A percentile compares a stretch with the other conserved stretches of the same genome.
Conservation (phyloP, 1,140 invertebrate species). For the Andricus grossulariae region DNA sequence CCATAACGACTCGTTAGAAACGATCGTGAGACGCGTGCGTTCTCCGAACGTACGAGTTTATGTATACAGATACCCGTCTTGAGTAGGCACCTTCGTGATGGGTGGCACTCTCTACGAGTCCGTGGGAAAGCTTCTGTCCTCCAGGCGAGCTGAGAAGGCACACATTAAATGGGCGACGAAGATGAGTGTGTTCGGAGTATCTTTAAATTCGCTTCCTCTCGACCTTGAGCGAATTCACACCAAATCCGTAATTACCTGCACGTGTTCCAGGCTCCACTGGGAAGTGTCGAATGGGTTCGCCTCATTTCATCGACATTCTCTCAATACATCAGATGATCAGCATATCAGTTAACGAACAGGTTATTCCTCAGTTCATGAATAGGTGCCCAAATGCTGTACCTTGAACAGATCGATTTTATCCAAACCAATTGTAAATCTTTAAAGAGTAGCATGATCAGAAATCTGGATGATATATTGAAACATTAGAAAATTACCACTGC, state of each 20-base stretch:
- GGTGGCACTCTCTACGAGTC: constrained; percentile 52
- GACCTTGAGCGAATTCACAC: constrained; percentile 28
- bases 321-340: background rate
- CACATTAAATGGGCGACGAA: constrained; percentile 10
- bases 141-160: background rate
- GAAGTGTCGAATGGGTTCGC: background rate
- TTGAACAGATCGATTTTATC: background rate
- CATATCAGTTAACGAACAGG: background rate
- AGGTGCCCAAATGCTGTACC: background rate
- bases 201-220: constrained; percentile 7
- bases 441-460: background rate
- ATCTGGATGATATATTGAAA: constrained; percentile 19
- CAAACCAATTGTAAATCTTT: background rate
- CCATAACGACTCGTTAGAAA: constrained; percentile 68
- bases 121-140: constrained; percentile 48
- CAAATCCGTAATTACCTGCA: constrained; percentile 24
- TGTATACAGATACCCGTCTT: constrained; percentile 36
- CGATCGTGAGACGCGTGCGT: constrained; percentile 50
- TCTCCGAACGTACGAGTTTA: constrained; percentile 36
- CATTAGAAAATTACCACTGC: constrained; percentile 36
- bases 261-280: background rate
- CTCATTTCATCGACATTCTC: background rate
- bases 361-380: constrained; percentile 13
- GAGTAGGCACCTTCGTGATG: constrained; percentile 48
- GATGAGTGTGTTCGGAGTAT: background rate